Percentiles rank a stretch among this genome's conserved stretches.
Evolutionary conservation across 1,140 invertebrate genomes (phyloP).

Genomic region (Pogonomyrmex californicus): DNA sequence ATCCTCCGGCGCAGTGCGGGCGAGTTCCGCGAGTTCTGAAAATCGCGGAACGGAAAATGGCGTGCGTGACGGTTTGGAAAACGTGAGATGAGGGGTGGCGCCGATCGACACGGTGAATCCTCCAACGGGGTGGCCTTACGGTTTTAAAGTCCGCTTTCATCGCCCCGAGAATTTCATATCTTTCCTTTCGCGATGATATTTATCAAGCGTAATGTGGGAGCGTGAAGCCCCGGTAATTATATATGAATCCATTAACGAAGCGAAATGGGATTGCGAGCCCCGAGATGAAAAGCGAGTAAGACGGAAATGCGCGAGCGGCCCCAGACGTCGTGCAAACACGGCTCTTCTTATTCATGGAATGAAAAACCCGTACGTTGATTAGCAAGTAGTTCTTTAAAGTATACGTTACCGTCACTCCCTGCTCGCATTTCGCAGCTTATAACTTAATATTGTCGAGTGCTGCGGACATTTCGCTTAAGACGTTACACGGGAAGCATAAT

Average conservation of each 20-base stretch:
- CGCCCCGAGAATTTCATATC: slow-evolving; percentile 57
- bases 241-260: slow-evolving; percentile 61
- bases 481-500: background rate
- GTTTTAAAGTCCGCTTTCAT: slow-evolving; percentile 39
- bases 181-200: slow-evolving; percentile 61
- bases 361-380: slow-evolving; percentile 58
- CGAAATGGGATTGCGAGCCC: slow-evolving; percentile 55
- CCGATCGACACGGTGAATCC: slow-evolving; percentile 7
- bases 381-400: slow-evolving; percentile 59
- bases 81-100: background rate
- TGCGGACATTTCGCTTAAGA: slow-evolving; percentile 36
- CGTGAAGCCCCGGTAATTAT: slow-evolving; percentile 61
- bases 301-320: slow-evolving; percentile 42
- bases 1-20: background rate
- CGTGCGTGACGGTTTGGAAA: background rate
- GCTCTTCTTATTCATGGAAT: slow-evolving; percentile 59
- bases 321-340: slow-evolving; percentile 50
- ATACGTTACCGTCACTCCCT: slow-evolving; percentile 15
- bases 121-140: background rate
- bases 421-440: slow-evolving; percentile 32
- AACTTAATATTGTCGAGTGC: slow-evolving; percentile 57
- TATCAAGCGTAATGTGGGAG: slow-evolving; percentile 60
- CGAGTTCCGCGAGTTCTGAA: slow-evolving; percentile 9
- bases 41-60: slow-evolving; percentile 31
- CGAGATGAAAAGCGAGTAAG: slow-evolving; percentile 62